These are phyloP conservation scores for Tupaia tana DNA, from an alignment of 2,113 vertebrate genomes.

Conservation along the genomic window DNA sequence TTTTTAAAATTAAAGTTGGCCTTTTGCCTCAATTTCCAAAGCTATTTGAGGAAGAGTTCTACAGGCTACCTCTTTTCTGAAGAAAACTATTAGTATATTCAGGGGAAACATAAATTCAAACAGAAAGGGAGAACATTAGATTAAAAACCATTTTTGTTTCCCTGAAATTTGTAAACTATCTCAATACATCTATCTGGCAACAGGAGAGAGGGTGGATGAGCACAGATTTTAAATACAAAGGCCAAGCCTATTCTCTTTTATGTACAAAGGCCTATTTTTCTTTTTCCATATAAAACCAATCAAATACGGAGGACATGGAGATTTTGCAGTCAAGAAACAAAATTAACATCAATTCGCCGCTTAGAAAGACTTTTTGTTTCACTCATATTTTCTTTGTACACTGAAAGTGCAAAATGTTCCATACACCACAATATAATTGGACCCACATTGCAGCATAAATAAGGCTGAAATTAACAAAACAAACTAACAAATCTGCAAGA, in stretches of 20 bases:
- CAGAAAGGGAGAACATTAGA: not conserved
- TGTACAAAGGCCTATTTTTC: not conserved
- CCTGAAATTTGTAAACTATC: not conserved
- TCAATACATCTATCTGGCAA: not conserved
- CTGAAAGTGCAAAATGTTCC: not conserved
- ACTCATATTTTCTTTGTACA: not conserved
- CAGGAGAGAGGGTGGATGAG: not conserved
- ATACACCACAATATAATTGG: not conserved
- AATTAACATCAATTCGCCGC: not conserved
- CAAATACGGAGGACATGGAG: not conserved
- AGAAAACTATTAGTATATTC: not conserved
- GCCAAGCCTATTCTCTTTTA: not conserved
- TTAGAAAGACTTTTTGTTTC: not conserved
- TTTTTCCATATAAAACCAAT: not conserved
- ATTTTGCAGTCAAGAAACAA: not conserved
- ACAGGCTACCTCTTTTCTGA: not conserved
- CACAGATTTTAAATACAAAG: not conserved
- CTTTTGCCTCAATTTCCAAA: not conserved
- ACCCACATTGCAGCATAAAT: not conserved
- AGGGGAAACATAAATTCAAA: not conserved
- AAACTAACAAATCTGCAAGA: slow-evolving; percentile 19
- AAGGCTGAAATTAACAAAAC: not conserved
- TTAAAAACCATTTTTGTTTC: not conserved
- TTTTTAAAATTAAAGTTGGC: not conserved
- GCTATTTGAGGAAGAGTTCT: not conserved